Base-by-base conservation (phyloP, 2,888 invertebrate genomes). In the Fragum whitleyi region DNA sequence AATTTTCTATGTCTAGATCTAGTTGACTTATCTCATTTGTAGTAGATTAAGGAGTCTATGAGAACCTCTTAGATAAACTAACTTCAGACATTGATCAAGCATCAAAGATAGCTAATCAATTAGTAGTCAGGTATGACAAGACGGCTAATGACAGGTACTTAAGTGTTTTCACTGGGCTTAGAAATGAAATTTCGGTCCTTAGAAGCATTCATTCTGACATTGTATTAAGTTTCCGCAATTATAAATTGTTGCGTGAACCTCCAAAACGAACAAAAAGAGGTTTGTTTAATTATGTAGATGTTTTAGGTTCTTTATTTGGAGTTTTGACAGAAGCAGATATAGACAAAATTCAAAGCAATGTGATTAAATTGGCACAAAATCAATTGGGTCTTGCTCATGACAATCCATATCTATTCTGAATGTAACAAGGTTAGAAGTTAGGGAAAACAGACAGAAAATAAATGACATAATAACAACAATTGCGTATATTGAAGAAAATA, bases 1-100 rank as follows among this genome's bases (percentile, higher is more conserved):
- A 61, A 29, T 61, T 61, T 61, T 61, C 61, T 28, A 61, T 61
- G 61, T 61, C 61, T 1, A 61, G 61, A n/a, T 61, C 61, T 14
- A 61, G 29, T 29, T 61, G 61, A n/a, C 61, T 61, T 32, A n/a
- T n/a, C n/a, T n/a, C n/a, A n/a, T n/a, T n/a, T n/a, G n/a, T n/a
- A n/a, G n/a, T n/a, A 32, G 32, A 61, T 32, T 32, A 32, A 61
- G n/a, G 61, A 16, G 32, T 61, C 9, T 61, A 29, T 32, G 61
- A 61, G n/a, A 16, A 32, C 19, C 32, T 61, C n/a, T 32, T 61
- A 9, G 29, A 7, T 7, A 61, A 61, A 61, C 32, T 61, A 32
- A 16, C 11, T 16, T n/a, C 29, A 29, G 32, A 61, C 29, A 61
- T 61, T 32, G n/a, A 61, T n/a, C 26, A 61, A 32, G 61, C 61